Conservation (phyloP, 2,113 vertebrate genomes). For the Acanthochromis polyacanthus region DNA sequence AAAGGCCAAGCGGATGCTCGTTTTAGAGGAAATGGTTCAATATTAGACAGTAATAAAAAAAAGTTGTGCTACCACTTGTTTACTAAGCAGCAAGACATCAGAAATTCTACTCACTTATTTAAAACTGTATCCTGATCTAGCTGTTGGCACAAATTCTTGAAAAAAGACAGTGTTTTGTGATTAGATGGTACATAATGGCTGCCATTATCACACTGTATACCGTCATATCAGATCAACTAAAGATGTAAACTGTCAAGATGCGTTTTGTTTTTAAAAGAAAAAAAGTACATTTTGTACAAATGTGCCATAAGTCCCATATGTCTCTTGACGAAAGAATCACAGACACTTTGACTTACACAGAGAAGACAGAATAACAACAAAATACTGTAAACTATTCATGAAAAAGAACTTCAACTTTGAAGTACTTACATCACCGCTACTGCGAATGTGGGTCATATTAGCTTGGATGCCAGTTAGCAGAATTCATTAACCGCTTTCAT, state of each 20-base stretch:
- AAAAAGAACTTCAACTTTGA: constrained; percentile 41
- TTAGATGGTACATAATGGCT: not conserved
- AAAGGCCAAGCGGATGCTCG: not conserved
- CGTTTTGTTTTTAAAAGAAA: not conserved
- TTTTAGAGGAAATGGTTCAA: not conserved
- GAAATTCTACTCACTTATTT: too few species aligned
- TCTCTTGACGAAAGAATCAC: constrained; percentile 13
- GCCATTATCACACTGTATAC: not conserved
- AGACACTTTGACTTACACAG: constrained; percentile 21
- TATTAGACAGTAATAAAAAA: not conserved
- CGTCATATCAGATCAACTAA: not conserved
- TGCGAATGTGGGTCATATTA: constrained; percentile 57
- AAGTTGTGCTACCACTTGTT: not conserved
- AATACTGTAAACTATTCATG: constrained; percentile 55
- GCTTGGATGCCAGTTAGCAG: constrained; percentile 43
- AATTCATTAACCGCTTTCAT: constrained; percentile 51
- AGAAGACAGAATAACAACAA: constrained; percentile 37
- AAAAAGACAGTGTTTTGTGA: not conserved
- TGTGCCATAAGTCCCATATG: constrained; percentile 28
- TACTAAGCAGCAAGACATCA: not conserved
- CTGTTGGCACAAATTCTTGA: not conserved
- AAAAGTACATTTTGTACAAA: constrained; percentile 11
- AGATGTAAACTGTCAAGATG: not conserved
- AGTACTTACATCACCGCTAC: constrained; percentile 28
- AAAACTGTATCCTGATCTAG: not conserved